These are phyloP conservation scores for Clinocottus analis DNA, from an alignment of 2,113 vertebrate species.

Conservation along the genomic window DNA sequence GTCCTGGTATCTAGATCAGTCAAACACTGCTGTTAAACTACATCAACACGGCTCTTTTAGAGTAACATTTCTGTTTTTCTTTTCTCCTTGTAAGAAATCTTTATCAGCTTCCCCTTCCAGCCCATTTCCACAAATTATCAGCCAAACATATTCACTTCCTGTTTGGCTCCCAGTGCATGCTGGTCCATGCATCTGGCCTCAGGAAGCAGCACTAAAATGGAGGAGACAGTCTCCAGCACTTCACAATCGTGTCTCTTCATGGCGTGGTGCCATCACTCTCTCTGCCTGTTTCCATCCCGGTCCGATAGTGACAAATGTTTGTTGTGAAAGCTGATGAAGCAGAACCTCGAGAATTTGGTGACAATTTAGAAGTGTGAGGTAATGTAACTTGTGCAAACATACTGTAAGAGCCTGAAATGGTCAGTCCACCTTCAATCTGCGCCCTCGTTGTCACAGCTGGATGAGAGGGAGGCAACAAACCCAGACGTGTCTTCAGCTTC, in stretches of 20 bases:
- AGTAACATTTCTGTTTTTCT: background rate
- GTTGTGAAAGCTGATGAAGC: conserved; percentile 24
- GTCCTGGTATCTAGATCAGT: background rate
- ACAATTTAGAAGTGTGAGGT: conserved; percentile 6
- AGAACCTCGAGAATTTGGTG: conserved; percentile 13
- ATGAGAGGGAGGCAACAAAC: conserved; percentile 17
- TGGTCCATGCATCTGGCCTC: conserved; percentile 8
- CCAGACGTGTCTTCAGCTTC: conserved; percentile 11
- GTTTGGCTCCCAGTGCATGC: conserved; percentile 28
- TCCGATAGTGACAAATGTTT: conserved; percentile 9
- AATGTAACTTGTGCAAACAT: conserved; percentile 25
- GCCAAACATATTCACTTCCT: conserved; percentile 55
- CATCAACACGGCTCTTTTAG: background rate
- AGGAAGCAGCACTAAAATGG: conserved; percentile 42
- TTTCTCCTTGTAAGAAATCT: conserved; percentile 20
- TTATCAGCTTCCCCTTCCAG: conserved; percentile 35
- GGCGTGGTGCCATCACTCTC: conserved; percentile 15
- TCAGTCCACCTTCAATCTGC: background rate
- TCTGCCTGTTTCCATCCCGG: conserved; percentile 10
- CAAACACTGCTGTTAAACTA: background rate
- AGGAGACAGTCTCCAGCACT: conserved; percentile 1
- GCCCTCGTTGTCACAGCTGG: conserved; percentile 26
- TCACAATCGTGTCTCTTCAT: conserved; percentile 10
- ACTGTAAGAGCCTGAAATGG: conserved; percentile 14
- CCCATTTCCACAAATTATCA: conserved; percentile 56